Evolutionary conservation across 2,888 invertebrate species (phyloP).

Genomic region (Caenorhabditis plicata): DNA sequence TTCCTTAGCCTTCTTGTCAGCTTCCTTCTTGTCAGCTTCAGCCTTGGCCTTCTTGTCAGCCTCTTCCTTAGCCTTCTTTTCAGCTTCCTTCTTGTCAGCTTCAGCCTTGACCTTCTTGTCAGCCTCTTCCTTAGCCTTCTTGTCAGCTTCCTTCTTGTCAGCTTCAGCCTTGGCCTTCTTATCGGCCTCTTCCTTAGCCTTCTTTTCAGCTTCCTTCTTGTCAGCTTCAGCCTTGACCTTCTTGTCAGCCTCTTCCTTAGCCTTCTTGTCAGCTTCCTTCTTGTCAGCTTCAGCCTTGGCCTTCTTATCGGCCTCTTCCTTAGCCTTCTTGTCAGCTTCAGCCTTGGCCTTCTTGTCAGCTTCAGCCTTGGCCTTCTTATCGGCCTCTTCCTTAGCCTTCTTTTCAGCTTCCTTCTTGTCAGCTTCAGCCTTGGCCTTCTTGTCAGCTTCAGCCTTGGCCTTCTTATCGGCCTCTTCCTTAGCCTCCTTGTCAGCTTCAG

Average conservation of each 20-base stretch:
- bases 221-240: constrained; percentile 12
- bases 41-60: constrained; percentile 1
- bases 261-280: constrained; percentile 3
- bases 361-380: neutral
- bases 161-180: constrained; percentile 6
- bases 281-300: constrained; percentile 1
- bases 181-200: constrained; percentile 8
- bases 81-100: constrained; percentile 4
- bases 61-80: constrained; percentile 4
- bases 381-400: constrained; percentile 1
- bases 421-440: neutral
- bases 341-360: neutral
- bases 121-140: constrained; percentile 6
- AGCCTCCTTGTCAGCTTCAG: constrained; percentile 7
- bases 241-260: constrained; percentile 4
- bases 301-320: constrained; percentile 4
- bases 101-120: constrained; percentile 8
- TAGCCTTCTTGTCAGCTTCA: constrained; percentile 1
- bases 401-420: constrained; percentile 7
- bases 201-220: constrained; percentile 10
- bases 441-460: constrained; percentile 1
- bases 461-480: constrained; percentile 5
- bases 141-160: neutral
- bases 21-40: constrained; percentile 5
- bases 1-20: neutral